Percentiles rank a stretch among this genome's conserved stretches.
Conservation (phyloP, 2,797 vertebrate genomes). For the Sylvia borin region DNA sequence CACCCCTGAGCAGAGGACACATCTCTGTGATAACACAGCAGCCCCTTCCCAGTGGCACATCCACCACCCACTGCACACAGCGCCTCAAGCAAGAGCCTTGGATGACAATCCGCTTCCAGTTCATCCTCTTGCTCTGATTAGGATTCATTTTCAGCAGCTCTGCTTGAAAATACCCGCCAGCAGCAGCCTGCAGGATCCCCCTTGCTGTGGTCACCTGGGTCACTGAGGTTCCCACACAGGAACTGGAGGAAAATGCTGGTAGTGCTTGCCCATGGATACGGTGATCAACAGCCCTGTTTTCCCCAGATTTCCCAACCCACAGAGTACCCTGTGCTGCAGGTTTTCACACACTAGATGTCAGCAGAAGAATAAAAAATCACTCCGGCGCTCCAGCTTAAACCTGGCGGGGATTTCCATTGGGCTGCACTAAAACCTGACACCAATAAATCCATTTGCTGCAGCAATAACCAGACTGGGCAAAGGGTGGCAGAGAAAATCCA, state of each 20-base stretch:
- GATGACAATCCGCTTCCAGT: neutral
- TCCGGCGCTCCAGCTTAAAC: neutral
- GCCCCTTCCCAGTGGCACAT: neutral
- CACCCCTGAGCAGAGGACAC: neutral
- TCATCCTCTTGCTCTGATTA: neutral
- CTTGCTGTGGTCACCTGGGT: neutral
- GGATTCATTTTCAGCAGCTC: neutral
- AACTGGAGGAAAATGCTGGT: neutral
- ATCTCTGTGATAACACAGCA: neutral
- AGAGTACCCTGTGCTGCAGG: neutral
- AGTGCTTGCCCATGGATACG: neutral
- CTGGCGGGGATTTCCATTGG: accelerated
- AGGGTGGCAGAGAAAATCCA: neutral
- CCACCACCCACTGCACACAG: neutral
- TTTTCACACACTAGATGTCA: constrained; percentile 50
- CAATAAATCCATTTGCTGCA: neutral
- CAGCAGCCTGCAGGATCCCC: neutral
- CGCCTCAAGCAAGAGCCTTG: accelerated
- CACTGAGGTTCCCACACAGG: neutral
- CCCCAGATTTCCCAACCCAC: accelerated
- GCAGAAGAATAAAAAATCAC: constrained; percentile 8
- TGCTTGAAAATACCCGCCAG: neutral
- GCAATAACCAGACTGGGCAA: neutral
- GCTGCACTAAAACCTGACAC: neutral
- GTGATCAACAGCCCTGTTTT: neutral